Base-by-base conservation (phyloP, 2,113 vertebrate genomes). In the Vanacampus margaritifer region DNA sequence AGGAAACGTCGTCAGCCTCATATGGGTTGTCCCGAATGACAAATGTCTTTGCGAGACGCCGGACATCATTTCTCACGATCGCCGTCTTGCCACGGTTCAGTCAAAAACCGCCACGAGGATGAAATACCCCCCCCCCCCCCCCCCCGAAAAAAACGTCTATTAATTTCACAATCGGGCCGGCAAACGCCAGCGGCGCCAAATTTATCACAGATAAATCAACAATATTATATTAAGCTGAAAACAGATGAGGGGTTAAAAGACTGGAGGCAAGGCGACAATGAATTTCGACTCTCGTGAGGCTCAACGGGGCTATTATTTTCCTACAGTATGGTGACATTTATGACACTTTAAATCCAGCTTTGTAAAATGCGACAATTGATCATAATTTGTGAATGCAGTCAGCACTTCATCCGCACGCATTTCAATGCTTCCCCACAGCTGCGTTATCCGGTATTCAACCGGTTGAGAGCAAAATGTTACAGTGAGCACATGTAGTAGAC, bases 201-300 rank as follows among this genome's bases (percentile, higher is more conserved):
- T 97, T 93, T 70, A 97, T 98, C 96, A 97, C 92, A 90, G 93
- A 95, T 96, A 96, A 94, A 94, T 95, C 95, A 97, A 96, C 94
- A 94, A 93, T 94, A 96, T 95, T 95, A 94, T 94, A 96, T 95
- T 95, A 96, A 94, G 93, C 90, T 79, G 88, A 90, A 92, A 95
- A 95, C 86, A 90, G 91, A 95, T 95, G 94, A 90, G 92, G 87
- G 89, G 65, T 91, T 89, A 92, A 91, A 92, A 89, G 90, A 94
- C 95, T 93, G 90, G 89, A 91, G 95, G 95, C 93, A 72, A 93
- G 87, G 84, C 75, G 77, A 91, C 93, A 91, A 94, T 93, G 92
- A 92, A 95, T 95, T 94, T 92, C 88, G 92, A 88, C 91, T 84
- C 90, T 87, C 91, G 84, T 81, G 88, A 86, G 89, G 85, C 86